Evolutionary conservation across 2,113 vertebrate species (phyloP), one percentile per base, ranked within the genome.

Genomic region (Scartelaos histophorus): DNA sequence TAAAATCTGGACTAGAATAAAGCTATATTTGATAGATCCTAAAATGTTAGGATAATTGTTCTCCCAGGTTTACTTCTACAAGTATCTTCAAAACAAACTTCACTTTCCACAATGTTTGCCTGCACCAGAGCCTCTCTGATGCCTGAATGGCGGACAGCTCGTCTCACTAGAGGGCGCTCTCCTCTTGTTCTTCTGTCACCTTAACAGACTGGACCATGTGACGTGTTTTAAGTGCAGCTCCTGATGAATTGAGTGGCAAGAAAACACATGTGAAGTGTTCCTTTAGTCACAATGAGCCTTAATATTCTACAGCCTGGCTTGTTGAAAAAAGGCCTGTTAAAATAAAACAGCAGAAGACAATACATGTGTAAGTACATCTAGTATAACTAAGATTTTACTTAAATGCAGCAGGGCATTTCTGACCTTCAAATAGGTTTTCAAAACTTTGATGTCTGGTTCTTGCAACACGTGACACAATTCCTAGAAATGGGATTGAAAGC

Each of bases 351-450:
- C 17, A 53, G 6, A 53, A 51, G 51, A 75, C 2, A 51, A 10
- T 45, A n/a, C 17, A 45, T 17, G 17, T n/a, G 25, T 25, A 6
- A 0, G 1, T 21, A 1, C 35, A 12, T 2, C 5, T 7, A 22
- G 5, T 17, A 2, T 10, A 71, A 10, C 13, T n/a, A 7, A 1
- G 13, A 3, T 22, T 25, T 21, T 66, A 46, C 10, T 66, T 7
- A 62, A 22, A 51, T 13, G 15, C 0, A 19, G n/a, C 5, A 22
- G 7, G 19, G 0, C 1, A 22, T 7, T 24, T 62, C n/a, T 0
- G 85, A 99, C 98, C 97, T 99, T 99, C 81, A 99, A 94, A 93
- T 99, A 99, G 91, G 94, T 98, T 88, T 99, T 99, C 89, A 99
- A 95, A 74, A 99, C 95, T 93, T 99, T 99, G 84, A 95, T 86